Base-by-base conservation (phyloP, 2,888 invertebrate genomes). In the Harpagoxenus sublaevis region DNA sequence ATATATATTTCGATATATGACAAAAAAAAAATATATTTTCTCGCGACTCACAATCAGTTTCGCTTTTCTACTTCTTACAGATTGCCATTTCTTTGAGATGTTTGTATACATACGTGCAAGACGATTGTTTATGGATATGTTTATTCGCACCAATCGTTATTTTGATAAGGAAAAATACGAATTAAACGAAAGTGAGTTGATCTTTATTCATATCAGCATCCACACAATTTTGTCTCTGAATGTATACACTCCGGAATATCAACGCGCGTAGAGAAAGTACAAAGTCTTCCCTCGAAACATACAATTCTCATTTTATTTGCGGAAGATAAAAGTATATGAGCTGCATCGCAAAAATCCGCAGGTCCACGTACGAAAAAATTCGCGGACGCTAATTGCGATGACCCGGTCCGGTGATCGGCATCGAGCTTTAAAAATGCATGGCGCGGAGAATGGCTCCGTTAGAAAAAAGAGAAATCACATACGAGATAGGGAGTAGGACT, bases 141-240 rank as follows among this genome's bases (percentile, higher is more conserved):
- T 78, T 45, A 55, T 66, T 77, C 65, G 55, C 45, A 78, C 51
- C 53, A 63, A 51, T 66, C 53, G 66, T 28, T 42, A 55, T 42
- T 70, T 70, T 53, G 15, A 70, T 28, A 55, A 78, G 42, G n/a
- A 66, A 55, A 68, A 45, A 23, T 23, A 78, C 31, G 68, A 57
- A 57, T 45, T 57, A 55, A 78, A 78, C 4, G n/a, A 70, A 78
- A 78, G 48, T 57, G 31, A 66, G 15, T 45, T 42, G 10, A 48
- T 28, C 10, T 51, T 79, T 39, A 60, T 60, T 79, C 4, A 8
- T 18, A 73, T 81, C 18, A 28, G 60, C 48, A 35, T 81, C 60
- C 79, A 73, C 73, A 51, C 60, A 39, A 60, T 73, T 28, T 73
- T 81, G 73, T 81, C 73, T 73, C 79, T 81, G 79, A 81, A 62